A percentile compares a stretch with the other conserved stretches of the same genome.
Evolutionary conservation across 2,888 invertebrate genomes (phyloP).

Genomic region (Drosophila nr. fundita): DNA sequence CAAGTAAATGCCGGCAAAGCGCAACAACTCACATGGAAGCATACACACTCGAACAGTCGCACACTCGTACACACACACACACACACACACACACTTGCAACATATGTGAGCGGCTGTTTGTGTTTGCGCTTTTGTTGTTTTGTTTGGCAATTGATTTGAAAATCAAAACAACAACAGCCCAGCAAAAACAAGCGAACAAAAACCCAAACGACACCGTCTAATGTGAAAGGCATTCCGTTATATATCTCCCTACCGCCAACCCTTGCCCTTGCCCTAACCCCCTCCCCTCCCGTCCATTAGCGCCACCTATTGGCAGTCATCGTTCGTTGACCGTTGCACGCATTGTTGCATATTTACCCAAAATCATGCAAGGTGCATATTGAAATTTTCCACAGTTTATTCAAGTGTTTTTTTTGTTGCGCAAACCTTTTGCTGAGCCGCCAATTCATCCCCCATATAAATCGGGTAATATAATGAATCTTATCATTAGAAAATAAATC

Average conservation of each 20-base stretch:
- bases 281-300: not conserved
- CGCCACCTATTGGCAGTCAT: conserved; percentile 10
- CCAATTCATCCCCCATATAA: not conserved
- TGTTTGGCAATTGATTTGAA: conserved; percentile 75
- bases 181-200: conserved; percentile 19
- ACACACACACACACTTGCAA: not conserved
- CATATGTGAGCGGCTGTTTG: conserved; percentile 38
- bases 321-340: conserved; percentile 30
- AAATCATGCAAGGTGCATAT: conserved; percentile 71
- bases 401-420: conserved; percentile 28
- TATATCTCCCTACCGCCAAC: not conserved
- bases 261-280: not conserved
- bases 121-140: conserved; percentile 76
- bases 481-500: not conserved
- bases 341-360: conserved; percentile 58
- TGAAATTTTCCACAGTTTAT: conserved; percentile 58
- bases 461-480: no score
- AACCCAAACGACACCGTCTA: conserved; percentile 43
- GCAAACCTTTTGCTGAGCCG: conserved; percentile 18
- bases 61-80: not conserved
- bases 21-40: conserved; percentile 43
- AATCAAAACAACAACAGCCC: conserved; percentile 59
- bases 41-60: conserved; percentile 4
- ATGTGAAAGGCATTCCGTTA: conserved; percentile 59
- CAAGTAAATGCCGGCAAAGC: conserved; percentile 76